Base-by-base conservation (phyloP, 2,797 vertebrate species). In the Xyrichtys novacula region DNA sequence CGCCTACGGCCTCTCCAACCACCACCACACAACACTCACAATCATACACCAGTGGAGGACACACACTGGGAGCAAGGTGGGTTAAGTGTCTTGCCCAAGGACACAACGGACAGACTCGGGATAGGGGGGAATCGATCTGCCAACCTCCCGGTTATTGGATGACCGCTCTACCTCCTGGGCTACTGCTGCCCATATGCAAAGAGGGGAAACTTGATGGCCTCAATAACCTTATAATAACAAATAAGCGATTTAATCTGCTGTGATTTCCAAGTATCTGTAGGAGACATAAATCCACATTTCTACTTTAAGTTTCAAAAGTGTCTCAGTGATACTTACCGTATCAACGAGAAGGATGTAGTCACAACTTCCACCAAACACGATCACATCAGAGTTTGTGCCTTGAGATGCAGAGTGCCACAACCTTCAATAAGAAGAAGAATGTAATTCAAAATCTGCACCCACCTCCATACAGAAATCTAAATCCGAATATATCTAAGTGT, bases 291-390 rank as follows among this genome's bases (percentile, higher is more conserved):
- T 19, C 20, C 42, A 49, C 2, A 39, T 59, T 8, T 28, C 7
- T 47, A 34, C 26, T 39, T 38, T 32, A 16, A 39, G 23, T 3
- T 43, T 12, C n/a, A 11, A 12, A 31, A 43, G 23, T 43, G 32
- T 47, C 19, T 58, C 26, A 42, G 25, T 57, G 20, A 77, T 86
- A 94, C 96, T 93, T 80, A 99, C 97, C 14, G 93, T 96, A 90
- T 99, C 96, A 52, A 96, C 92, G 15, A 96, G 95, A 44, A 98
- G 95, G 74, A 99, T 91, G 89, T 97, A 95, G 89, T 98, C 96
- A 83, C 96, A 98, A 84, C 97, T 98, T 66, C 97, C 97, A 74
- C 97, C 97, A 78, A 99, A 99, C 80, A 98, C 96, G 86, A 98
- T 91, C 69, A 98, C 95, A 78, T 98, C 97, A 64, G 94, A 95